Conservation (phyloP, 2,888 invertebrate genomes). For the Luffia ferchaultella region DNA sequence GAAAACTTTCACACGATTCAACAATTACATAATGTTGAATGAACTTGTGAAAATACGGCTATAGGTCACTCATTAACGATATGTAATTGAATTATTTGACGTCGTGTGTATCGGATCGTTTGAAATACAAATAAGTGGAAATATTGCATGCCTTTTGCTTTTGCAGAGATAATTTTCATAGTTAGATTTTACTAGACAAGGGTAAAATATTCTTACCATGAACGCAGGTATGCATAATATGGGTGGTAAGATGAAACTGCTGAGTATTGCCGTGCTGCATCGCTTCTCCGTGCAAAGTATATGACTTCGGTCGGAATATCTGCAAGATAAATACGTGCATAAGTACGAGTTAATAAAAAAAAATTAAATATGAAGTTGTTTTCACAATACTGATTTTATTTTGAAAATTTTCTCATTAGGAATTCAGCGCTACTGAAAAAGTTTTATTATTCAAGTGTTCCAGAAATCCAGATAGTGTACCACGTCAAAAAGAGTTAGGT, state of each 20-base stretch:
- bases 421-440: too few species aligned
- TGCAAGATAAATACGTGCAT: conserved; percentile 39
- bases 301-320: conserved; percentile 80
- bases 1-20: too few species aligned
- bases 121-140: background rate
- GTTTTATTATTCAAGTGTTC: too few species aligned
- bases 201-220: conserved; percentile 49
- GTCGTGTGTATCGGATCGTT: background rate
- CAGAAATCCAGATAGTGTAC: too few species aligned
- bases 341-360: too few species aligned
- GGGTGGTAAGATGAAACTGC: conserved; percentile 79
- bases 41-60: too few species aligned
- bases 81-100: background rate
- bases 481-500: too few species aligned
- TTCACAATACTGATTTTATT: too few species aligned
- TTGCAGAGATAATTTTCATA: background rate
- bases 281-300: conserved; percentile 79
- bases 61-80: too few species aligned
- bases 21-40: too few species aligned
- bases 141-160: background rate
- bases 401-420: too few species aligned
- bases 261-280: conserved; percentile 78
- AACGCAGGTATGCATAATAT: conserved; percentile 86
- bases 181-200: background rate
- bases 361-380: too few species aligned